phyloP scores from a whole-genome alignment of 2,888 invertebrate genomes.

The Drosophila flavopinicola region DNA sequence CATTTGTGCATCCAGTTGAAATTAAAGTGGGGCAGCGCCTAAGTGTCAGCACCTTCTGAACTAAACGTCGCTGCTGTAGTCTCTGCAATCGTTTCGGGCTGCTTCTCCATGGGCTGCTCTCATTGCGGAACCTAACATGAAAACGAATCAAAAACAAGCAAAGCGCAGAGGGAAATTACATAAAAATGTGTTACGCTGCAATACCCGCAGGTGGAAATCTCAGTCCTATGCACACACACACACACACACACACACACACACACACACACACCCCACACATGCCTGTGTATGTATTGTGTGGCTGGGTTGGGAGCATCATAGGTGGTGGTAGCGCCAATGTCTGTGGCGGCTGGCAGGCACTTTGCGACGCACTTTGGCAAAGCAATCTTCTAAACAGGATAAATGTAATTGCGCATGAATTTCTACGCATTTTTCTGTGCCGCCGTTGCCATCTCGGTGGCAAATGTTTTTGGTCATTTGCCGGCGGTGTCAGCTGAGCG shows the following conservation, averaged over 20 bases:
- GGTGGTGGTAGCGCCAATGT: slow-evolving; percentile 17
- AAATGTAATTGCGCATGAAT: slow-evolving; percentile 85
- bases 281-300: neutral
- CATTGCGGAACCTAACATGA: slow-evolving; percentile 60
- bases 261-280: slow-evolving; percentile 8
- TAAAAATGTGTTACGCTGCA: slow-evolving; percentile 65
- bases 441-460: slow-evolving; percentile 40
- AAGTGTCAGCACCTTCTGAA: slow-evolving; percentile 71
- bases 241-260: slow-evolving; percentile 8
- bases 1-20: slow-evolving; percentile 64
- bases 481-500: slow-evolving; percentile 64
- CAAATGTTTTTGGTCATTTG: slow-evolving; percentile 60
- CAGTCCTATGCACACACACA: neutral
- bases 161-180: slow-evolving; percentile 74
- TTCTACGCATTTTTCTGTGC: slow-evolving; percentile 82
- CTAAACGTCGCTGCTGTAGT: slow-evolving; percentile 37
- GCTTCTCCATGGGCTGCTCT: slow-evolving; percentile 29
- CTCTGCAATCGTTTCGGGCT: slow-evolving; percentile 40
- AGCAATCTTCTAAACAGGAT: slow-evolving; percentile 84
- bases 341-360: slow-evolving; percentile 65
- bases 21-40: slow-evolving; percentile 75
- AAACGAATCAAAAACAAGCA: slow-evolving; percentile 80
- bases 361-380: slow-evolving; percentile 80
- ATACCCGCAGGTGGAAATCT: slow-evolving; percentile 52
- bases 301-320: neutral